These are phyloP conservation scores for Cricetomys ansorgei DNA, from an alignment of 2,113 vertebrate species.

Conservation along the genomic window DNA sequence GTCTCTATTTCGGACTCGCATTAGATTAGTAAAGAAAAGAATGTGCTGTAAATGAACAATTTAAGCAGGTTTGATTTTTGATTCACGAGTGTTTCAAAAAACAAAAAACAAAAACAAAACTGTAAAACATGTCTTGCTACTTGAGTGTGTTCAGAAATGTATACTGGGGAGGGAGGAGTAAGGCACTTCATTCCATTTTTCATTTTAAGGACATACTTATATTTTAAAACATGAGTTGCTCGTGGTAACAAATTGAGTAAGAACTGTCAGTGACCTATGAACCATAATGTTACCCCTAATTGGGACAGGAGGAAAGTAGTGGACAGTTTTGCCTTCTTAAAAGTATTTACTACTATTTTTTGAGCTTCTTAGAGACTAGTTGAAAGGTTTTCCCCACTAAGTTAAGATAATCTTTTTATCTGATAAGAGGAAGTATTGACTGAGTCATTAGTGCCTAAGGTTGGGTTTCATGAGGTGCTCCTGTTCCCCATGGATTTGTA, in stretches of 20 bases:
- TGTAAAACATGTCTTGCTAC: conserved; percentile 42
- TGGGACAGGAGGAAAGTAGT: conserved; percentile 40
- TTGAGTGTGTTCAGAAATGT: conserved; percentile 53
- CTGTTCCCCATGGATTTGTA: not conserved
- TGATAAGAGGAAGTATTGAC: not conserved
- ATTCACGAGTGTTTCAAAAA: conserved; percentile 46
- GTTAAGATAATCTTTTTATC: conserved; percentile 25
- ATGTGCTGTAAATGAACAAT: conserved; percentile 37
- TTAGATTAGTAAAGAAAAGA: conserved; percentile 27
- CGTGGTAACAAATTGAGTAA: conserved; percentile 34
- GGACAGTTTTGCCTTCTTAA: conserved; percentile 38
- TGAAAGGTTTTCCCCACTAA: not conserved
- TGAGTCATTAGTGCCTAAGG: not conserved
- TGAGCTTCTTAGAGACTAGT: conserved; percentile 9
- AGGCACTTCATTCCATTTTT: conserved; percentile 6
- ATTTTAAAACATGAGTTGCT: conserved; percentile 57
- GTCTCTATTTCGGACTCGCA: not conserved
- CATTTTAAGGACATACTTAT: conserved; percentile 46
- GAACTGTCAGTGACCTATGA: conserved; percentile 44
- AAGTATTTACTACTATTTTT: conserved; percentile 12
- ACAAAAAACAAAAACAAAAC: not conserved
- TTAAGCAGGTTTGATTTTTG: conserved; percentile 27
- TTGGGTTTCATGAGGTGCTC: not conserved
- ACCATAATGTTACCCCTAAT: conserved; percentile 54
- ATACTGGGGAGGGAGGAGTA: not conserved